Base-by-base conservation (phyloP, 2,888 invertebrate genomes). In the Drosophila fulvimacula region DNA sequence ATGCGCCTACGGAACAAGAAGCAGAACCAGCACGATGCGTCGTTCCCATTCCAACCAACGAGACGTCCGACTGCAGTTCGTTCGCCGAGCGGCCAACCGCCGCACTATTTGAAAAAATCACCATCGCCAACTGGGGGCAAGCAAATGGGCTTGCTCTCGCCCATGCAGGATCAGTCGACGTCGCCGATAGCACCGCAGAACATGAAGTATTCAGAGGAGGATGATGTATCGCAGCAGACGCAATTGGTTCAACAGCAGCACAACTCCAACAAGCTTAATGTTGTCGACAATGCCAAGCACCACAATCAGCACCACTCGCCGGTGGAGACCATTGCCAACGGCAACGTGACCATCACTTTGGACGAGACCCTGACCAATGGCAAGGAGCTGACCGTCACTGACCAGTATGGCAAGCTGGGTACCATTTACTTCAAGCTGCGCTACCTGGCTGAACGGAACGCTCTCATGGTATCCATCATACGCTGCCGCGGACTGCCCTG, bases 51-150 rank as follows among this genome's bases (percentile, higher is more conserved):
- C 69, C 92, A 93, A 82, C 93, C 93, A 71, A 91, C 93, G 32
- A 83, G 92, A 57, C 92, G 92, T 93, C 92, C 92, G 88, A 93
- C 92, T 15, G 93, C 93, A 95, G 97, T 98, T 60, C 96, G 97
- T 79, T 97, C 97, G 70, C 97, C 97, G 0, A 96, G 96, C 58
- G 96, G 96, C 15, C 95, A 95, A 74, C 95, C 95, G 32, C 93
- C 94, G 30, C 97, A 97, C 92, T 97, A 97, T 93, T 93, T 98
- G 91, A 97, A 97, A 93, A 98, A 98, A 93, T 97, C 96, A n/a
- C 97, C 98, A 0, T 97, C 97, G 70, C 97, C 98, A 0, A 97
- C 97, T 6, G 94, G 95, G 78, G 90, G 89, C 64, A 92, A 92
- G 66, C 91, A 92, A 57, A 80, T 91, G 84, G 88, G 92, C 9